Percentiles rank a stretch among this genome's conserved stretches.
These are phyloP conservation scores for Azorinus chamasolen DNA, from an alignment of 2,888 invertebrate species.

Conservation along the genomic window DNA sequence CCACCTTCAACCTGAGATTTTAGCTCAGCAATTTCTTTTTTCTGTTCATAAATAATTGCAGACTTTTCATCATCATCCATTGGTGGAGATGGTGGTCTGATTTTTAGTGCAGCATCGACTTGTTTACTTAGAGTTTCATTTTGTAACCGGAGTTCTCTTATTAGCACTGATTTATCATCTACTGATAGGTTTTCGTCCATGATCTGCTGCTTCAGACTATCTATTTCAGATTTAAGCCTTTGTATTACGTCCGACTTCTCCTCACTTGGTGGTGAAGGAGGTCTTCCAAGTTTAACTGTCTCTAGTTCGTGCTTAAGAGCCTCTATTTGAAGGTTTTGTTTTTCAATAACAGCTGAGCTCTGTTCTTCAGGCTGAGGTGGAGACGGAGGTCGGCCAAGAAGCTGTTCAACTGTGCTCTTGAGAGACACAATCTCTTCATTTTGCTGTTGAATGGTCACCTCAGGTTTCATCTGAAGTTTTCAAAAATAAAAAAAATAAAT, in stretches of 20 bases:
- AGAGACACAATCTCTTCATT: constrained; percentile 50
- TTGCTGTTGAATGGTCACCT: constrained; percentile 32
- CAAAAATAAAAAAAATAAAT: no score
- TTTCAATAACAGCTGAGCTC: constrained; percentile 51
- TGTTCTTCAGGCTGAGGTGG: constrained; percentile 52
- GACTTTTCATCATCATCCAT: constrained; percentile 56
- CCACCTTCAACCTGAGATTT: constrained; percentile 39
- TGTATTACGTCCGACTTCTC: constrained; percentile 52
- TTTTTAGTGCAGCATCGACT: constrained; percentile 59
- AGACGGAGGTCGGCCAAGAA: constrained; percentile 56
- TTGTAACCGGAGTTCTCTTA: constrained; percentile 57
- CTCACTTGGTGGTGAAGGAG: constrained; percentile 35
- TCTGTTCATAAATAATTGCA: constrained; percentile 49
- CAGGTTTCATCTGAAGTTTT: no score
- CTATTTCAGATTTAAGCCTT: constrained; percentile 56
- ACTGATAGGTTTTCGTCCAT: constrained; percentile 51
- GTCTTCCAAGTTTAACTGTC: constrained; percentile 19
- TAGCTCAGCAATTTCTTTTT: constrained; percentile 53
- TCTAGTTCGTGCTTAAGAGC: constrained; percentile 56
- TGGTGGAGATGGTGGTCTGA: constrained; percentile 64
- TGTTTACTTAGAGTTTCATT: constrained; percentile 59
- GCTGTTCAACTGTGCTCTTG: constrained; percentile 40
- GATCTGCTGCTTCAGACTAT: constrained; percentile 56
- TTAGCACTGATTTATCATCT: constrained; percentile 59
- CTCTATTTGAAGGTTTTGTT: constrained; percentile 58